These are phyloP conservation scores for Apoda limacodes DNA, from an alignment of 2,888 invertebrate species.

Conservation along the genomic window DNA sequence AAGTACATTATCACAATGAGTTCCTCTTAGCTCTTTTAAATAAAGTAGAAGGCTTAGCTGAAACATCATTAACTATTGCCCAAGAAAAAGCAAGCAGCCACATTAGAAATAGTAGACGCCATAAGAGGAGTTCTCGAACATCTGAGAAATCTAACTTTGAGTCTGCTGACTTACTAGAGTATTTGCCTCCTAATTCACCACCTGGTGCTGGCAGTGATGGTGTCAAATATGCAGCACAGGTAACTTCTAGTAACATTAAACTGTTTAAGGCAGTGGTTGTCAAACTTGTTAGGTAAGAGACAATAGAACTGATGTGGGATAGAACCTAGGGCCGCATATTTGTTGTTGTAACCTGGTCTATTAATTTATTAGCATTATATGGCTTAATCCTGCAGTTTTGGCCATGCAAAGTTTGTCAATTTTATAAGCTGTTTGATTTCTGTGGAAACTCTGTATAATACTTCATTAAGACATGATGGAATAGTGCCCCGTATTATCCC, in stretches of 20 bases:
- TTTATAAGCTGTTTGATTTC: too few species aligned
- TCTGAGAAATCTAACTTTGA: slow-evolving; percentile 73
- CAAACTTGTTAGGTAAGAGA: not conserved
- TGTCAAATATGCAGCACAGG: slow-evolving; percentile 61
- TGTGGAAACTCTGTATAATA: too few species aligned
- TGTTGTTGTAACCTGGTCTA: too few species aligned
- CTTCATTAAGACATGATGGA: too few species aligned
- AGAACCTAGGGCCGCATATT: too few species aligned
- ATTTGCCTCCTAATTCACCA: slow-evolving; percentile 66
- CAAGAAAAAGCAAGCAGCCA: slow-evolving; percentile 54
- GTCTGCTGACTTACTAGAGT: slow-evolving; percentile 70
- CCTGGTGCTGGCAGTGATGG: slow-evolving; percentile 62
- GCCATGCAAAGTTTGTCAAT: too few species aligned
- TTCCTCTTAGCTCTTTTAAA: slow-evolving; percentile 84
- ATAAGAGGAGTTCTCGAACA: slow-evolving; percentile 65
- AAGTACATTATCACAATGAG: slow-evolving; percentile 86
- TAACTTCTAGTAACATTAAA: slow-evolving; percentile 17
- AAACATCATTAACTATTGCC: slow-evolving; percentile 49
- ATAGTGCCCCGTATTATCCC: too few species aligned
- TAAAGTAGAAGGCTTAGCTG: slow-evolving; percentile 73
- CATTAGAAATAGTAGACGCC: slow-evolving; percentile 52
- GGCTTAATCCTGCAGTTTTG: too few species aligned
- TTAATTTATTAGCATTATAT: too few species aligned
- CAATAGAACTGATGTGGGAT: too few species aligned
- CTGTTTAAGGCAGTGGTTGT: not conserved